Base-by-base conservation (phyloP, 2,113 vertebrate species). In the Ranitomeya imitator region DNA sequence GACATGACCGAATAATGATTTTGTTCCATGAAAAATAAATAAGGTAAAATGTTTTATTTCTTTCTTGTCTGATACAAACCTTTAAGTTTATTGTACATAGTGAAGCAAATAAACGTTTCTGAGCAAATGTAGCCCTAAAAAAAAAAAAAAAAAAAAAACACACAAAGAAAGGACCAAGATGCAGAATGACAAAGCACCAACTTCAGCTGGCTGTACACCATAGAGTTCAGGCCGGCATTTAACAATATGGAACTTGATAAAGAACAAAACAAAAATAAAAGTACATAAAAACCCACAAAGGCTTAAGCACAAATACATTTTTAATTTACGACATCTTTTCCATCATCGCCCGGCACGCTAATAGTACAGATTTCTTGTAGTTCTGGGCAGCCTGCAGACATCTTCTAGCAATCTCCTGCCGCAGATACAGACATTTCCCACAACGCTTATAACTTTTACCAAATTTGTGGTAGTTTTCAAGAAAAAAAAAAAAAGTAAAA, bases 251-350 rank as follows among this genome's bases (percentile, higher is more conserved):
- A 45, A 45, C 37, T 45, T 3, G 37, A 5, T 45, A 45, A 45
- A 45, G 37, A 45, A 45, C 4, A 45, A 45, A 45, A 45, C 37
- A 45, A 45, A 45, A 45, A 45, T 45, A 23, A 18, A n/a, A 12
- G 23, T 73, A 4, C 3, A 79, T 26, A 79, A 55, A 76, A 4
- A 55, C 12, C 52, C 23, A 12, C 63, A 52, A 83, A 84, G 0
- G 4, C 16, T 21, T 52, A 83, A 4, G 16, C 45, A 61, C 15
- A 54, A 21, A 8, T 15, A 80, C 12, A 60, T 51, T 65, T 85
- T 87, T 73, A 79, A 79, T 86, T 86, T 79, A 67, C 86, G 81
- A 65, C 52, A 71, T 63, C 59, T 26, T 37, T 18, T 59, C n/a
- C 77, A 59, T 54, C 13, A 79, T 31, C 76, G 59, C 57, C 78